Conservation (phyloP, 2,888 invertebrate genomes). For the Crematogaster levior region DNA sequence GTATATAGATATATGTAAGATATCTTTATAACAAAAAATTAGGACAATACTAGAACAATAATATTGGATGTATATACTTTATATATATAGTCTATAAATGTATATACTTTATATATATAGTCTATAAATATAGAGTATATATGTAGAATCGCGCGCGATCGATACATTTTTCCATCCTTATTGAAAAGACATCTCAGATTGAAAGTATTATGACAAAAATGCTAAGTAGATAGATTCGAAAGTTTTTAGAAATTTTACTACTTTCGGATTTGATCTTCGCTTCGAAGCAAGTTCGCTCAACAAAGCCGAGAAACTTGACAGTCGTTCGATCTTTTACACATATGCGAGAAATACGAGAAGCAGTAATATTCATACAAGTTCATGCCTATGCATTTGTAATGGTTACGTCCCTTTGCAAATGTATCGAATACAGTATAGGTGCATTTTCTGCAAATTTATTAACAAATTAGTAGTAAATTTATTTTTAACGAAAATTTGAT, state of each 20-base stretch:
- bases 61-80: not conserved
- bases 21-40: not conserved
- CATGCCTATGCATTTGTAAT: not conserved
- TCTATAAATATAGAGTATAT: not conserved
- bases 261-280: not conserved
- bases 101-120: too few relatives aligned
- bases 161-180: not conserved
- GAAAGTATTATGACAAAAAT: not conserved
- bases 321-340: too few relatives aligned
- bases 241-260: not conserved
- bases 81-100: too few relatives aligned
- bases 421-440: not conserved
- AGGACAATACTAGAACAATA: too few relatives aligned
- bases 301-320: too few relatives aligned
- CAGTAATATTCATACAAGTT: not conserved
- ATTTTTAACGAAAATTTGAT: not conserved
- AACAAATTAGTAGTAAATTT: not conserved
- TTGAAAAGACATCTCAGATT: not conserved
- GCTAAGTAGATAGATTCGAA: not conserved
- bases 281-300: too few relatives aligned
- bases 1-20: not conserved
- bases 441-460: not conserved
- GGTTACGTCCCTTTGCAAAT: not conserved
- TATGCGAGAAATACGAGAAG: too few relatives aligned
- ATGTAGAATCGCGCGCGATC: too few relatives aligned